phyloP scores from a whole-genome alignment of 2,113 vertebrate genomes.

The Podarcis muralis region DNA sequence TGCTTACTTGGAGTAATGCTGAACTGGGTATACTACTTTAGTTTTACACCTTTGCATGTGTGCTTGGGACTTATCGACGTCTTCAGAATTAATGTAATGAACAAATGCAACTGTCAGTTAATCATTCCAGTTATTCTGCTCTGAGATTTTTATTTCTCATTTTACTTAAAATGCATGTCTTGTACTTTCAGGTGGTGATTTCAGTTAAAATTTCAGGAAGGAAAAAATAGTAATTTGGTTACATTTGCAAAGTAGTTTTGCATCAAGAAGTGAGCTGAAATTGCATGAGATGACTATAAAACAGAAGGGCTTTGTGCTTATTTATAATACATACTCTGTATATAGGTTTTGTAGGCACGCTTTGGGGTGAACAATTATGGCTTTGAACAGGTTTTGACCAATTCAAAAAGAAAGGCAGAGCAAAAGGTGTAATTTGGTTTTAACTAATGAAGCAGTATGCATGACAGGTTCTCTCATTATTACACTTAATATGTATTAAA shows the following conservation, averaged over 20 bases:
- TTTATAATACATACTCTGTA: neutral
- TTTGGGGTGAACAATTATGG: neutral
- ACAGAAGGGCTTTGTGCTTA: neutral
- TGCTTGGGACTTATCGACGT: neutral
- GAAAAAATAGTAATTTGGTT: neutral
- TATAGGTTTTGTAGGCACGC: neutral
- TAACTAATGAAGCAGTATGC: neutral
- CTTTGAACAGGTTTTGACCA: neutral
- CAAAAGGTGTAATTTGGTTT: neutral
- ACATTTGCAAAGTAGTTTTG: neutral
- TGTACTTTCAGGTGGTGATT: neutral
- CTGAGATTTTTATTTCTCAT: neutral
- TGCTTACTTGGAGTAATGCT: neutral
- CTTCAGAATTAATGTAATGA: neutral
- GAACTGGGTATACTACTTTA: constrained; percentile 9
- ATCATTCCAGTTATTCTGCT: neutral
- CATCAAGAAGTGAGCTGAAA: neutral
- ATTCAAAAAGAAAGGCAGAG: neutral
- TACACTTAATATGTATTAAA: constrained; percentile 11
- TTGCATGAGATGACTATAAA: neutral
- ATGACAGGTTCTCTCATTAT: neutral
- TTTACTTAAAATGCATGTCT: neutral
- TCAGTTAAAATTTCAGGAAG: neutral
- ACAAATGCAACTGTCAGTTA: neutral
- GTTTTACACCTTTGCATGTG: constrained; percentile 4